Base-by-base conservation (phyloP, 2,113 vertebrate genomes). In the Forbesichthys papilliferus region DNA sequence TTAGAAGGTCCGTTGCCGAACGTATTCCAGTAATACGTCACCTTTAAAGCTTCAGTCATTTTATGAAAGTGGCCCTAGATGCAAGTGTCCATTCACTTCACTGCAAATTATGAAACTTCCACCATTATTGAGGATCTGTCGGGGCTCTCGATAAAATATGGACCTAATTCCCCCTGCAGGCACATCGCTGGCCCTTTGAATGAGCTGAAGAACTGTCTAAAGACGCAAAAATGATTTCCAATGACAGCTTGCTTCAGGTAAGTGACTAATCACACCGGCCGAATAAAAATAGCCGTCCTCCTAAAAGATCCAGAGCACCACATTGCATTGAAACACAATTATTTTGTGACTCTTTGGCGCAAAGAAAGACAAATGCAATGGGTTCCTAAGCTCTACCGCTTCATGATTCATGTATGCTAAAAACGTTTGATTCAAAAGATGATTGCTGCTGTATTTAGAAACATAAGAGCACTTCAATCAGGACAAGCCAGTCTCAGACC, bases 161-260 rank as follows among this genome's bases (percentile, higher is more conserved):
- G 65, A 52, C 65, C 66, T 66, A 53, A 65, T 81, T 82, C 77
- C 67, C 73, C 78, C 82, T 64, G 55, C 65, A 78, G 82, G 81
- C 76, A 74, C 86, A 87, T 85, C 78, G 75, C 81, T 88, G 81
- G 71, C 83, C 77, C 78, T 85, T 80, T 78, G 81, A 83, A 87
- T 78, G 78, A 84, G 83, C 82, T 67, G 73, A 81, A 64, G 74
- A 90, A 86, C 83, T 71, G 75, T 85, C 88, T 82, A 74, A 87
- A 89, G 85, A 88, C 80, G 55, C 71, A 80, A 80, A 82, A 87
- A 84, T 87, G 84, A 89, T 88, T 88, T 89, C 84, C 87, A 85
- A 85, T 91, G 90, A 89, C 87, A 86, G 81, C 67, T 78, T 52
- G 71, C 81, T 87, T 87, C 82, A 85, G 76, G 82, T 87, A 83